phyloP scores from a whole-genome alignment of 2,797 vertebrate species.

The Notolepis coatsorum region DNA sequence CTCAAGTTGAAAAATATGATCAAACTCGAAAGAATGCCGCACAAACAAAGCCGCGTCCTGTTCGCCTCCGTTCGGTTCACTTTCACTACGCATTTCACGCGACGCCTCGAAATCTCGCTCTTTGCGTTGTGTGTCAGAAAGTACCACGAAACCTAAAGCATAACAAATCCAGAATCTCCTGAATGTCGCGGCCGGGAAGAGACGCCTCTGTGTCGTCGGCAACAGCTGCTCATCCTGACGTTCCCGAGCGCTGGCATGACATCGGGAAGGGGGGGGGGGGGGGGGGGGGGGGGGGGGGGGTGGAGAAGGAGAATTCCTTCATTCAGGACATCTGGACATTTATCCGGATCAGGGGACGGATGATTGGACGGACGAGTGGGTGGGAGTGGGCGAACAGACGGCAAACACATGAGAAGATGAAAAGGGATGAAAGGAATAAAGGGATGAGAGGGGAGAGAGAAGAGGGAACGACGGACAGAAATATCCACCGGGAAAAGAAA shows the following conservation, averaged over 20 bases:
- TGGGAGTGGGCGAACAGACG: not conserved
- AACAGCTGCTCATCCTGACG: not conserved
- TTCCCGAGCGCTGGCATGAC: conserved; percentile 11
- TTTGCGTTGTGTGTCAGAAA: too few relatives aligned
- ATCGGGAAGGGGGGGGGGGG: not conserved
- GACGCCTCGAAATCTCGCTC: too few relatives aligned
- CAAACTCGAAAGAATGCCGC: too few relatives aligned
- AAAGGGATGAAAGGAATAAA: not conserved
- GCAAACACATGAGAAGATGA: too few relatives aligned
- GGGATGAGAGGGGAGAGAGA: not conserved
- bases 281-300: not conserved
- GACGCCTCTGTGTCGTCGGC: not conserved
- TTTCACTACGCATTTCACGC: too few relatives aligned
- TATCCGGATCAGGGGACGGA: conserved; percentile 25
- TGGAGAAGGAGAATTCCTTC: too few relatives aligned
- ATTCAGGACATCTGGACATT: conserved; percentile 1
- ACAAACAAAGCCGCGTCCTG: too few relatives aligned
- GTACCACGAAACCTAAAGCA: too few relatives aligned
- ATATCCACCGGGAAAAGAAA: conserved; percentile 5
- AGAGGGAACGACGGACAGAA: not conserved
- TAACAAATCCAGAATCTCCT: not conserved
- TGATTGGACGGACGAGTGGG: conserved; percentile 17
- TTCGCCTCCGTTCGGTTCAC: too few relatives aligned
- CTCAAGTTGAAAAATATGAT: too few relatives aligned
- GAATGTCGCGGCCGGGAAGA: not conserved